Evolutionary conservation across 2,113 vertebrate genomes (phyloP).

Genomic region (Nothocercus nigrocapillus): DNA sequence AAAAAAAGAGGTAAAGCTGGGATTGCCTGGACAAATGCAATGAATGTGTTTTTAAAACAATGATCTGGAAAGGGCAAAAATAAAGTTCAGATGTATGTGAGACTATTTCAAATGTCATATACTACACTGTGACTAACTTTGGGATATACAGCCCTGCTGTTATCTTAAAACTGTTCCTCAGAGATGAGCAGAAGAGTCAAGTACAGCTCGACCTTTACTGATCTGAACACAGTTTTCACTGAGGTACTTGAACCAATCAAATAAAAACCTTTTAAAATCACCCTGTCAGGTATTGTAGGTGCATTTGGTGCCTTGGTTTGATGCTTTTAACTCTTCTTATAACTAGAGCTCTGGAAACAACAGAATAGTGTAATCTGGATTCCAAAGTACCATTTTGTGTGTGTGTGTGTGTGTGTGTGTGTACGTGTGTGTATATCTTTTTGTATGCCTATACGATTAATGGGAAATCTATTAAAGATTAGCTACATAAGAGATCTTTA

Average conservation of each 20-base stretch:
- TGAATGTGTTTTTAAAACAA: neutral
- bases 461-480: neutral
- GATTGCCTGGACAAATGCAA: neutral
- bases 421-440: neutral
- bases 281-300: neutral
- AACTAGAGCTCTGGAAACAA: neutral
- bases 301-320: neutral
- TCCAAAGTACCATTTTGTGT: no score
- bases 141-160: rapidly evolving
- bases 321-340: neutral
- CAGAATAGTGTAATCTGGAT: neutral
- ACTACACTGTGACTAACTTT: neutral
- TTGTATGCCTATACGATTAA: neutral
- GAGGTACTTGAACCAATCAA: neutral
- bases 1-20: neutral
- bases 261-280: neutral
- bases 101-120: neutral
- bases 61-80: neutral
- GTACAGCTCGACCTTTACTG: neutral
- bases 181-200: neutral
- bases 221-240: neutral
- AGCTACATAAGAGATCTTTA: neutral
- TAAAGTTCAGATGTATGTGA: neutral
- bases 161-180: neutral
- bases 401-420: neutral